Conservation (phyloP, 2,113 vertebrate genomes). For the Marmota monax region DNA sequence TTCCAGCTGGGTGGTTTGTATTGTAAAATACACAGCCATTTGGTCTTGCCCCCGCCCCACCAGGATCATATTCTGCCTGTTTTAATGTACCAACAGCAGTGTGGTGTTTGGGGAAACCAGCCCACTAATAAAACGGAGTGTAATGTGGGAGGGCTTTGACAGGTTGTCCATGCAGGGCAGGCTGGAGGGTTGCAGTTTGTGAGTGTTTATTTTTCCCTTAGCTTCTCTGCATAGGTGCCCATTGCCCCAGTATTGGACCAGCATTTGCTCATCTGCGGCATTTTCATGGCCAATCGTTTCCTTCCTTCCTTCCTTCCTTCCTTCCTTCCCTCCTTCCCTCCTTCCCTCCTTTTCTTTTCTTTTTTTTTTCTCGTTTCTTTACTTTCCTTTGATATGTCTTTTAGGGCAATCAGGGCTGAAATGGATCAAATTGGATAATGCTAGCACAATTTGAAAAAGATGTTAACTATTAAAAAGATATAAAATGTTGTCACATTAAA, state of each 20-base stretch:
- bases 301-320: neutral
- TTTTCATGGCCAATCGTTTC: neutral
- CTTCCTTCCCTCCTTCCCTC: too few species aligned
- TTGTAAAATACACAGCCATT: constrained; percentile 34
- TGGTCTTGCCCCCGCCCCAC: neutral
- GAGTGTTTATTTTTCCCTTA: neutral
- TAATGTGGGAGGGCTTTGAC: neutral
- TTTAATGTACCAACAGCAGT: neutral
- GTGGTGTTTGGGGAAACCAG: constrained; percentile 27
- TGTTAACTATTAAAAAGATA: neutral
- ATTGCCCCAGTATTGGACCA: neutral
- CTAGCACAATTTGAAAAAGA: neutral
- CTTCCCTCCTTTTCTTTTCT: neutral
- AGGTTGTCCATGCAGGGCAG: constrained; percentile 26
- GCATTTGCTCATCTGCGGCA: neutral
- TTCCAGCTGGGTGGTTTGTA: constrained; percentile 34
- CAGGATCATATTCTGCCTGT: neutral
- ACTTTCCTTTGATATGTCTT: constrained; percentile 60
- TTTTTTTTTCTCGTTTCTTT: constrained; percentile 38
- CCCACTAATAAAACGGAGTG: constrained; percentile 9
- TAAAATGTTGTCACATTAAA: neutral
- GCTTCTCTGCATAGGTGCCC: neutral
- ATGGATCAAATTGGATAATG: neutral
- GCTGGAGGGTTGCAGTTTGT: constrained; percentile 60
- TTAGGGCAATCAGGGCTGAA: constrained; percentile 59